Conservation (phyloP, 37 sponge, comb jelly and placozoan genomes). For the Crambe crambe region DNA sequence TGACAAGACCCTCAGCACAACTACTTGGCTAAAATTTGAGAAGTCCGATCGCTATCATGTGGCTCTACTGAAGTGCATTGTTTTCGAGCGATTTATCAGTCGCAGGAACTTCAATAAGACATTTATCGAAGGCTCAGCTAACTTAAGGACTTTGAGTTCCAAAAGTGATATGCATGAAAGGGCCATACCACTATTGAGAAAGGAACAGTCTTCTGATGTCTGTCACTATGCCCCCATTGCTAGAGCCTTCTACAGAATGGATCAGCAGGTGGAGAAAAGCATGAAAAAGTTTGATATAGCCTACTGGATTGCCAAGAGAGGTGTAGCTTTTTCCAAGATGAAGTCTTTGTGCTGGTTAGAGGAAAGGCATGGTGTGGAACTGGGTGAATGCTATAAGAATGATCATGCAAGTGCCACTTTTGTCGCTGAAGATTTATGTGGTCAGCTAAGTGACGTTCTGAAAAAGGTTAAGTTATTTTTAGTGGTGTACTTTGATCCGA, state of each 20-base stretch:
- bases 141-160: constrained; percentile 17
- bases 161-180: constrained; percentile 20
- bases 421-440: neutral
- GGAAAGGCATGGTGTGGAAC: constrained; percentile 53
- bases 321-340: constrained; percentile 44
- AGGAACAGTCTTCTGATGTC: neutral
- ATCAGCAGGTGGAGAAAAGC: neutral
- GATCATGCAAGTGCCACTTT: constrained; percentile 31
- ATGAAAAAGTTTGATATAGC: constrained; percentile 47
- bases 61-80: neutral
- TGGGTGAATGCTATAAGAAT: constrained; percentile 45
- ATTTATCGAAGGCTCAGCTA: constrained; percentile 41
- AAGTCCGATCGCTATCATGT: constrained; percentile 27
- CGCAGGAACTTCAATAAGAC: constrained; percentile 39
- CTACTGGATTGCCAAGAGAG: constrained; percentile 43
- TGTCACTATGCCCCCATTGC: constrained; percentile 28
- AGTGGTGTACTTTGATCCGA: constrained; percentile 12
- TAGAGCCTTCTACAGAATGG: neutral
- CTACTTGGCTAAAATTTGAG: constrained; percentile 36
- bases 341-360: constrained; percentile 44
- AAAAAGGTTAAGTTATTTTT: constrained; percentile 10
- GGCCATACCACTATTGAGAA: constrained; percentile 27
- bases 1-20: constrained; percentile 35
- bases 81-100: constrained; percentile 9
- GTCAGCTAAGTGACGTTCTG: neutral